A percentile compares a stretch with the other conserved stretches of the same genome.
Evolutionary conservation across 2,888 invertebrate genomes (phyloP).

Genomic region (Spodoptera littoralis): DNA sequence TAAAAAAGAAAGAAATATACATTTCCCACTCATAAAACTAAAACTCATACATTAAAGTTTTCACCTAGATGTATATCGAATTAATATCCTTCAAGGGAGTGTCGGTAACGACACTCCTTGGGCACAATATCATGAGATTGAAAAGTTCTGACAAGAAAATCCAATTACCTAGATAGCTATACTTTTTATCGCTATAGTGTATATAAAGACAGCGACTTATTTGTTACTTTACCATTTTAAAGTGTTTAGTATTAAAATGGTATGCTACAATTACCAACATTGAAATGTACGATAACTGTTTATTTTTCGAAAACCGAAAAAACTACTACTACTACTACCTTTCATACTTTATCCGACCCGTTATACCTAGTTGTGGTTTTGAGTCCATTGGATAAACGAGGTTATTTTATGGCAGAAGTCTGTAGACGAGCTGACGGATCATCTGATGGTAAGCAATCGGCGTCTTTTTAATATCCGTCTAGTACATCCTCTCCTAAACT

Average conservation of each 20-base stretch:
- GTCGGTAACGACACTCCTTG: conserved; percentile 4
- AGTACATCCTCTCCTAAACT: too few relatives aligned
- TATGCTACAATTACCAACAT: too few relatives aligned
- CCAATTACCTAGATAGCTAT: conserved; percentile 3
- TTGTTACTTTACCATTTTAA: background rate
- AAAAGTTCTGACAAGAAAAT: conserved; percentile 22
- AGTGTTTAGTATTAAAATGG: background rate
- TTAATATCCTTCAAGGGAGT: conserved; percentile 2
- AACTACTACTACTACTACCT: too few relatives aligned
- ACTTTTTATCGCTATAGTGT: background rate
- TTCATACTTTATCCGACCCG: too few relatives aligned
- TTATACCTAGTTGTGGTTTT: too few relatives aligned
- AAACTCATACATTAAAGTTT: background rate
- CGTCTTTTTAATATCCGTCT: too few relatives aligned
- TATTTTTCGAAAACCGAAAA: too few relatives aligned
- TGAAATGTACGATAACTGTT: too few relatives aligned
- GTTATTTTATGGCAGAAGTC: too few relatives aligned
- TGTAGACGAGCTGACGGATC: too few relatives aligned
- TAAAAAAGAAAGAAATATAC: background rate
- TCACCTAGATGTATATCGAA: background rate
- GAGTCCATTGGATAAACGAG: too few relatives aligned
- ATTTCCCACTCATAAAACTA: background rate
- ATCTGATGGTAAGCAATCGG: too few relatives aligned
- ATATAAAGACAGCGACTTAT: background rate
- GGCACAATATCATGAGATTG: conserved; percentile 24